Evolutionary conservation across 2,888 invertebrate genomes (phyloP).

Genomic region (Catocala fraxini): DNA sequence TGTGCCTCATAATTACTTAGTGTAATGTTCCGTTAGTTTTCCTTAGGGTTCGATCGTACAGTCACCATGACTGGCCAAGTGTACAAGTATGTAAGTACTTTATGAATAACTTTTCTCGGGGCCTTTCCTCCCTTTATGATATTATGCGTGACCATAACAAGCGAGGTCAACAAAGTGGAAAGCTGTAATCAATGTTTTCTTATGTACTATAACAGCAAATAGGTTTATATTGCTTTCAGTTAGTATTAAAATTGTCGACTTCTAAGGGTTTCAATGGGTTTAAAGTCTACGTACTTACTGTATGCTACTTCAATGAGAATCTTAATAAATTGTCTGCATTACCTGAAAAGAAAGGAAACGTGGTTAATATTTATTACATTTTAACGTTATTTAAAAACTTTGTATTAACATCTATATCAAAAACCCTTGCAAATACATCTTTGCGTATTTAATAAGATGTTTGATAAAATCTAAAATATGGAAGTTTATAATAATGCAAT

Average conservation of each 20-base stretch:
- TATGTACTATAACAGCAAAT: no score
- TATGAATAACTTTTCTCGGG: conserved; percentile 23
- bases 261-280: no score
- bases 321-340: conserved; percentile 17
- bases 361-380: conserved; percentile 4
- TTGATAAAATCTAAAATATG: no score
- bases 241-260: neutral
- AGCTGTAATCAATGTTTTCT: conserved; percentile 1
- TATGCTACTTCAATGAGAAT: neutral
- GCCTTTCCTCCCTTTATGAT: conserved; percentile 21
- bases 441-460: no score
- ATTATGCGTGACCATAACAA: conserved; percentile 20
- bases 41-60: conserved; percentile 11
- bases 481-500: no score
- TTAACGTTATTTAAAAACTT: no score
- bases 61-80: conserved; percentile 20
- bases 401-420: no score
- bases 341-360: conserved; percentile 39
- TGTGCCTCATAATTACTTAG: conserved; percentile 23
- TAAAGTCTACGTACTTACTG: conserved; percentile 1
- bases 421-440: no score
- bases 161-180: conserved; percentile 14
- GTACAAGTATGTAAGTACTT: conserved; percentile 22
- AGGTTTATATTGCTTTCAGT: neutral
- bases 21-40: conserved; percentile 22